phyloP scores from a whole-genome alignment of 2,888 invertebrate genomes.

The Harpalus rubripes region DNA sequence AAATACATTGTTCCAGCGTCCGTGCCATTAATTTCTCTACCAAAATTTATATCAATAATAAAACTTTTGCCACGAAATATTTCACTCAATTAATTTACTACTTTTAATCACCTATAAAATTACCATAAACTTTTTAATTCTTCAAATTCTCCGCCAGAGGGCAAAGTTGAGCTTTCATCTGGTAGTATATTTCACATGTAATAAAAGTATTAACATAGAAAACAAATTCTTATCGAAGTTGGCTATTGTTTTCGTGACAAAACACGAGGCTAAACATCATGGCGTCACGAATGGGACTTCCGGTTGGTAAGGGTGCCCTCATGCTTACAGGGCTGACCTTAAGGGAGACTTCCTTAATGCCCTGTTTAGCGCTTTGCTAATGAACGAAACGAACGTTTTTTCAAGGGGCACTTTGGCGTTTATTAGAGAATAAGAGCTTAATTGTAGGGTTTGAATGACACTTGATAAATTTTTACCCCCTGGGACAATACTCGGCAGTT shows the following conservation, averaged over 20 bases:
- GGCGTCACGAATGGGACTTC: slow-evolving; percentile 50
- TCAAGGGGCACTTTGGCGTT: neutral
- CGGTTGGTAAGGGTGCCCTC: slow-evolving; percentile 42
- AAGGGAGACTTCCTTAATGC: slow-evolving; percentile 14
- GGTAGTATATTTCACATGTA: slow-evolving; percentile 62
- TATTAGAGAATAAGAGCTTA: slow-evolving; percentile 9
- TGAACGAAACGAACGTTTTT: slow-evolving; percentile 14
- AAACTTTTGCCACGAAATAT: slow-evolving; percentile 13
- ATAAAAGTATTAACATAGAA: slow-evolving; percentile 64
- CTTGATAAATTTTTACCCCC: slow-evolving; percentile 3
- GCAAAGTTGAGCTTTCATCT: slow-evolving; percentile 53
- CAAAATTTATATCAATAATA: slow-evolving; percentile 42
- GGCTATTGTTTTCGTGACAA: slow-evolving; percentile 64
- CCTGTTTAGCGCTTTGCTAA: slow-evolving; percentile 22
- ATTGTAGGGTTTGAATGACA: slow-evolving; percentile 24
- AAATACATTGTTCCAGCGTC: neutral
- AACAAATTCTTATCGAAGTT: slow-evolving; percentile 63
- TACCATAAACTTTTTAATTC: slow-evolving; percentile 37
- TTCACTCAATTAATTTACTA: slow-evolving; percentile 6
- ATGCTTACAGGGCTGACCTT: slow-evolving; percentile 11
- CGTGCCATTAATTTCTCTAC: slow-evolving; percentile 13
- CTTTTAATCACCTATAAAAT: slow-evolving; percentile 33
- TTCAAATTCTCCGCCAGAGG: slow-evolving; percentile 6
- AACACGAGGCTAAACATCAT: slow-evolving; percentile 50
- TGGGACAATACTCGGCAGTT: neutral